Percentiles rank a stretch among this genome's conserved stretches.
phyloP scores from a whole-genome alignment of 2,888 invertebrate genomes.

The Thereva nobilitata region DNA sequence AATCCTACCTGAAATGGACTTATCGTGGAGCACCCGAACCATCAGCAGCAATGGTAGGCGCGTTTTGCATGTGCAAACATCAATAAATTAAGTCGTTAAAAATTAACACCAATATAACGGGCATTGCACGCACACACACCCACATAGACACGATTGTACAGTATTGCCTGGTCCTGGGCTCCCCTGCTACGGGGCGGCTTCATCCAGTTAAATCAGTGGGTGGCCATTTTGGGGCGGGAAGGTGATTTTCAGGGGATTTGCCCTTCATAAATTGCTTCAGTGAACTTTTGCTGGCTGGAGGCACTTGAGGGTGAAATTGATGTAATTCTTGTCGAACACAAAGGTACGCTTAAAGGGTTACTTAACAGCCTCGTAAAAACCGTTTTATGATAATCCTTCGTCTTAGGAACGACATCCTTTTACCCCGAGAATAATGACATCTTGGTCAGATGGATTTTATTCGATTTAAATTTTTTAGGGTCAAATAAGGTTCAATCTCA shows the following conservation, averaged over 20 bases:
- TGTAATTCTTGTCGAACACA: constrained; percentile 16
- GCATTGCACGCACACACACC: neutral
- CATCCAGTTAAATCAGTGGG: neutral
- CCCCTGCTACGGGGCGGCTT: too few species aligned
- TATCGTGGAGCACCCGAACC: neutral
- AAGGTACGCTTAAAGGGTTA: constrained; percentile 22
- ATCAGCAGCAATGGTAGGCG: neutral
- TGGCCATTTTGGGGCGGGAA: neutral
- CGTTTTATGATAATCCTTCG: constrained; percentile 13
- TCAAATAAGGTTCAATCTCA: too few species aligned
- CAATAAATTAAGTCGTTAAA: constrained; percentile 32
- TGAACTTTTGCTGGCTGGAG: constrained; percentile 5
- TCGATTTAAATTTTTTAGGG: too few species aligned
- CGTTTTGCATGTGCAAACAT: constrained; percentile 23
- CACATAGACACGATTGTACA: too few species aligned
- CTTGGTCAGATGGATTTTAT: too few species aligned
- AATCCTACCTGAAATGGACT: neutral
- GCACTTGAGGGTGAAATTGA: constrained; percentile 22
- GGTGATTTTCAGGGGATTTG: neutral
- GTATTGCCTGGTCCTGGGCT: too few species aligned
- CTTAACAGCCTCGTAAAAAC: constrained; percentile 18
- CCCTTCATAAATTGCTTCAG: constrained; percentile 15
- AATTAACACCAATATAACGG: constrained; percentile 14
- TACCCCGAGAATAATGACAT: neutral
- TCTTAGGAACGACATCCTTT: constrained; percentile 3